Base-by-base conservation (phyloP, 2,888 invertebrate species). In the Cactoblastis cactorum region DNA sequence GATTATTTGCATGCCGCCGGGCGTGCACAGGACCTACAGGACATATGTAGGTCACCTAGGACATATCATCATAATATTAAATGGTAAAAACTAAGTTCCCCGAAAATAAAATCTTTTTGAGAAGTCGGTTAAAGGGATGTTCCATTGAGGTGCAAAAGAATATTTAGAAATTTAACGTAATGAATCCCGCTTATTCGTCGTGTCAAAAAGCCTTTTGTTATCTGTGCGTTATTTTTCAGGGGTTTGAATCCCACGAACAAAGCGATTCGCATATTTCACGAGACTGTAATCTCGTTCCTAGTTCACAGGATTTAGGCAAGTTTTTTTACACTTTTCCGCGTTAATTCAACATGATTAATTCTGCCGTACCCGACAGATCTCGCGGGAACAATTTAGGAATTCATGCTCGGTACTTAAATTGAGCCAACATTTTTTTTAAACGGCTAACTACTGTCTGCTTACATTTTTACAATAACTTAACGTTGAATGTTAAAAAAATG, bases 141-240 rank as follows among this genome's bases (percentile, higher is more conserved):
- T 69, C 67, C 65, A 67, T 67, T 67, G 69, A 69, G 66, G 69
- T 69, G 64, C 54, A 67, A 69, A 70, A 69, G 70, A 74, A 74
- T 74, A 73, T 75, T 76, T 72, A 61, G 65, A 67, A 74, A 72
- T 72, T 62, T 67, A 63, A 50, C 62, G 60, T 72, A 75, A 75
- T 72, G 69, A 72, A 69, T 55, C 62, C 56, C 63, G 63, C 63
- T 76, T 69, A 74, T 74, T 67, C 68, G 71, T 58, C 61, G 65
- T 72, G 75, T 79, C 77, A 81, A 80, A 80, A 80, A 77, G 74
- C 75, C 77, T 77, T 83, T 84, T 83, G 83, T 83, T 85, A 84
- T 83, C 82, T 77, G 63, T 57, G 65, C 73, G 83, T 74, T 82
- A 83, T 85, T 83, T 85, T 84, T 82, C 77, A 80, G 76, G 65